phyloP scores from a whole-genome alignment of 2,797 vertebrate genomes.

The Sebastes hubbsi region DNA sequence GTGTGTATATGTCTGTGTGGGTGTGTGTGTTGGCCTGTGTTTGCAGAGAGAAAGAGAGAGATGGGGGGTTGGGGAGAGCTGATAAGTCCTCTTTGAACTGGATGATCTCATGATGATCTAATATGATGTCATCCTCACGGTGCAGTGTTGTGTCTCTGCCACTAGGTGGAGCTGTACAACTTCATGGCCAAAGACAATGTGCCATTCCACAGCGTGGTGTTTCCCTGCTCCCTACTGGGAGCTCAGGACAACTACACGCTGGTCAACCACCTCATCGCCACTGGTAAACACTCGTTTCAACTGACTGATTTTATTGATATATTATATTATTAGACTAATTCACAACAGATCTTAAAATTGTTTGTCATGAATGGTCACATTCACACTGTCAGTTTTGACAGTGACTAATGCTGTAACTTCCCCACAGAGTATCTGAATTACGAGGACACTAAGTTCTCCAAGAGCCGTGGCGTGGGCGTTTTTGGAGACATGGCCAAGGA shows the following conservation, averaged over 20 bases:
- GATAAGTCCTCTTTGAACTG: constrained; percentile 81
- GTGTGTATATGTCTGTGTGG: accelerated
- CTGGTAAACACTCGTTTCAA: constrained; percentile 78
- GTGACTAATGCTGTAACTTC: neutral
- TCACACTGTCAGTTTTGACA: neutral
- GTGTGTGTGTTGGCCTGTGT: constrained; percentile 24
- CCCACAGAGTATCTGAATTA: constrained; percentile 94
- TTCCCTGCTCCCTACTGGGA: constrained; percentile 93
- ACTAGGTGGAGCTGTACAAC: constrained; percentile 95
- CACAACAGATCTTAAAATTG: neutral
- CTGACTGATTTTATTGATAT: neutral
- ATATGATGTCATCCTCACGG: constrained; percentile 78
- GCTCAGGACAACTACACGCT: constrained; percentile 95
- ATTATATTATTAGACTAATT: neutral
- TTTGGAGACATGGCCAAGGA: constrained; percentile 97
- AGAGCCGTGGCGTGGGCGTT: constrained; percentile 95
- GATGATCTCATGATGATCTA: constrained; percentile 81
- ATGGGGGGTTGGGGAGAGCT: constrained; percentile 63
- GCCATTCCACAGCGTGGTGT: constrained; percentile 95
- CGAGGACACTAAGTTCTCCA: constrained; percentile 97
- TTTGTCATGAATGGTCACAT: neutral
- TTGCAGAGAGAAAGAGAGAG: constrained; percentile 24
- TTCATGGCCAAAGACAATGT: constrained; percentile 99
- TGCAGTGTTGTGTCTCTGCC: constrained; percentile 59
- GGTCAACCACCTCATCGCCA: constrained; percentile 92